Base-by-base conservation (phyloP, 2,888 invertebrate genomes). In the Rhamnusium bicolor region DNA sequence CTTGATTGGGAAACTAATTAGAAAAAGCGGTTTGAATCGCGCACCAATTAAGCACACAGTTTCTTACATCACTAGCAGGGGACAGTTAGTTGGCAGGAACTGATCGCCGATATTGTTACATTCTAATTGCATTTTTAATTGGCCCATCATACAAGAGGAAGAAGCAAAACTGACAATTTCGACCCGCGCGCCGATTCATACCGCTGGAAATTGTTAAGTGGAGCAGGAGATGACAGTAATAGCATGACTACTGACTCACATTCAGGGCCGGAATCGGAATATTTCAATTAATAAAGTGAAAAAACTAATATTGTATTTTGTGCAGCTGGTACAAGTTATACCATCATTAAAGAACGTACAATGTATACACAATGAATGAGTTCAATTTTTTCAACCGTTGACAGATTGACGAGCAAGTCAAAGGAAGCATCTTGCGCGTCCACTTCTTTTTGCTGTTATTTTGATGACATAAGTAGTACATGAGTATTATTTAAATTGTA, bases 101-200 rank as follows among this genome's bases (percentile, higher is more conserved):
- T 21, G 53, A 21, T 21, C 1, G 16, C 16, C 61, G 61, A 21
- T 61, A 19, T 61, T 14, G 46, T 63, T 63, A 29, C 51, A 27
- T 27, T 63, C 63, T 63, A 27, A 51, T 63, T 63, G 62, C 18
- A n/a, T 21, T 61, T 40, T 40, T 61, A 61, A 61, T 61, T 19
- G 40, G 60, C 7, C 27, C 56, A 14, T 56, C 56, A 56, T 14
- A 21, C 24, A 10, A 14, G 7, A 60, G 7, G n/a, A 16, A 14
- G 27, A 32, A 40, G n/a, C 32, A 29, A 32, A 40, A 16, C 19
- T 27, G 56, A 12, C 18, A 10, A 18, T 51, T 5, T 51, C 14
- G 27, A 14, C 7, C 18, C 18, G 19, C 40, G 2, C 63, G 47
- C 10, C 29, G 27, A 29, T 58, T 14, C 32, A 16, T 58, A 58